Conservation (phyloP, 2,797 vertebrate genomes). For the Manis pentadactyla region DNA sequence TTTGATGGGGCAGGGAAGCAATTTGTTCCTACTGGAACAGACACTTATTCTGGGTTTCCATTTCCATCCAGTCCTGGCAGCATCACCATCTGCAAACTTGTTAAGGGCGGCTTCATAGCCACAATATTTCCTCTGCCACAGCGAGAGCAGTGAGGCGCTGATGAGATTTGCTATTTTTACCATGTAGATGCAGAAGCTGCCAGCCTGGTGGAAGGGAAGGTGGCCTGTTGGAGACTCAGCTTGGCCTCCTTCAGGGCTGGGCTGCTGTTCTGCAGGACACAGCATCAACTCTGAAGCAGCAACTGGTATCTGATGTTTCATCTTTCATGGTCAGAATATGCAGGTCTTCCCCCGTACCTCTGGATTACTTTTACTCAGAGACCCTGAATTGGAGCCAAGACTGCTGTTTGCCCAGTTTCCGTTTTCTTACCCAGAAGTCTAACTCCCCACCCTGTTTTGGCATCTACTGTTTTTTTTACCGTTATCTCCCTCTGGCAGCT, state of each 20-base stretch:
- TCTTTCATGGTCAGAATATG: not conserved
- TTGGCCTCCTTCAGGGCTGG: not conserved
- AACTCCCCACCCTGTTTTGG: not conserved
- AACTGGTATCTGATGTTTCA: not conserved
- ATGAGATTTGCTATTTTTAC: not conserved
- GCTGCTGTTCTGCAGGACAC: not conserved
- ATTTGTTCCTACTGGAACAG: not conserved
- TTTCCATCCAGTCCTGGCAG: not conserved
- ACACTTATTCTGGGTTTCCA: not conserved
- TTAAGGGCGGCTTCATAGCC: not conserved
- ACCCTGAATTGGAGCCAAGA: not conserved
- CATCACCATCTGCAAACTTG: not conserved
- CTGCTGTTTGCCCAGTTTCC: not conserved
- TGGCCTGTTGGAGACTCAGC: not conserved
- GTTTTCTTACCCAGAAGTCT: not conserved
- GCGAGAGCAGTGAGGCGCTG: not conserved
- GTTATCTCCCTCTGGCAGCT: not conserved
- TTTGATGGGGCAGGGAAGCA: not conserved
- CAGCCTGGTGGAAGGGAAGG: not conserved
- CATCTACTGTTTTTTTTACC: not conserved
- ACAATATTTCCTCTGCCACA: not conserved
- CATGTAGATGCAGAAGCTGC: not conserved
- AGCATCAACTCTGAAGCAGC: not conserved
- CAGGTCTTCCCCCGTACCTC: not conserved
- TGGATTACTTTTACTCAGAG: not conserved